These are phyloP conservation scores for Amphimallon solstitiale DNA, from an alignment of 2,888 invertebrate genomes.

Conservation along the genomic window DNA sequence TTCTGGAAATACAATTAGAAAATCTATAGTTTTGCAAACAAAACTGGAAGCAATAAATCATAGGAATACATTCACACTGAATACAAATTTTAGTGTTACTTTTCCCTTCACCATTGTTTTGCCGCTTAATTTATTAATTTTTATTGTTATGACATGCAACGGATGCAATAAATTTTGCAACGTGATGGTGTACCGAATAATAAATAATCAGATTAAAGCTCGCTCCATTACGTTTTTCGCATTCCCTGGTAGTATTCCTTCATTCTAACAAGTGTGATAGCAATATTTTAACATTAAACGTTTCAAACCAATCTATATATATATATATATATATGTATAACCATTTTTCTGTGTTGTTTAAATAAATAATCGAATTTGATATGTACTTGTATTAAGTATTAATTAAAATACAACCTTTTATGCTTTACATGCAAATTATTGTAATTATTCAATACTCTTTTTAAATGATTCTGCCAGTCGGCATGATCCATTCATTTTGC, in stretches of 20 bases:
- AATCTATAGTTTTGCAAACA: background rate
- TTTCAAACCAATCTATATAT: no score
- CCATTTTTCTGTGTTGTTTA: no score
- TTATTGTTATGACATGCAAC: conserved; percentile 7
- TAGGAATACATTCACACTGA: conserved; percentile 4
- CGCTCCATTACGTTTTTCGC: background rate
- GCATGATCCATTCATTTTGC: background rate
- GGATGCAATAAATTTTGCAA: conserved; percentile 26
- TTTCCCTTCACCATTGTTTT: conserved; percentile 5
- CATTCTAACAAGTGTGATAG: no score
- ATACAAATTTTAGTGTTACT: conserved; percentile 5
- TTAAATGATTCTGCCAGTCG: no score
- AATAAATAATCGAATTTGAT: no score
- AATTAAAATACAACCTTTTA: no score
- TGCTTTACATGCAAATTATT: no score
- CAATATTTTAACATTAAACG: no score
- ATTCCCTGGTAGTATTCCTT: background rate
- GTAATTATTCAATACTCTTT: no score
- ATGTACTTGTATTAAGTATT: no score
- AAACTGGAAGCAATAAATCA: conserved; percentile 5
- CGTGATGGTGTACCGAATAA: conserved; percentile 21
- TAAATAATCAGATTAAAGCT: conserved; percentile 23
- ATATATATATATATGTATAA: no score
- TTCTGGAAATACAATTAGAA: no score
- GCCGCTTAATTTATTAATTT: conserved; percentile 28